Conservation (phyloP, 1,140 invertebrate species). For the Thaumetopoea pityocampa region DNA sequence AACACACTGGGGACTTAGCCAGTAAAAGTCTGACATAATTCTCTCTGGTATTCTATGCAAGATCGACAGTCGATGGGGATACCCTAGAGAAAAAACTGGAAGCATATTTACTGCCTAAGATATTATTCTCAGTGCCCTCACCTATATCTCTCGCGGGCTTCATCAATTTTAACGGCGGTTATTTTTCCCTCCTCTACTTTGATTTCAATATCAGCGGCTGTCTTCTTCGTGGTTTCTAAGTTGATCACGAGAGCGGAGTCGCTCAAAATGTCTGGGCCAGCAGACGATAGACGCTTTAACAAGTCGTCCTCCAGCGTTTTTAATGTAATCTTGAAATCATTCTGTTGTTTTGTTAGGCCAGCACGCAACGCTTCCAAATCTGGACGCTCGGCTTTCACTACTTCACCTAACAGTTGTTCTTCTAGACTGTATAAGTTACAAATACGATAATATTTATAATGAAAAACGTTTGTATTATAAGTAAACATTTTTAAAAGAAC, state of each 20-base stretch:
- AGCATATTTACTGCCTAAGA: background rate
- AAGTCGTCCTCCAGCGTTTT: constrained; percentile 94
- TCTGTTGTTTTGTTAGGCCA: constrained; percentile 93
- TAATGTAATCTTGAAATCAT: constrained; percentile 94
- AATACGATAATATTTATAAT: background rate
- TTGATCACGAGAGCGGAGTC: constrained; percentile 94
- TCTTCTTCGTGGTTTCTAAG: constrained; percentile 95
- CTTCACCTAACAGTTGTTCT: constrained; percentile 94
- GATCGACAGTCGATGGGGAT: too few relatives aligned
- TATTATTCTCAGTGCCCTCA: constrained; percentile 5
- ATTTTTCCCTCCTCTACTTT: constrained; percentile 91
- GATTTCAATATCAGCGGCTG: constrained; percentile 91
- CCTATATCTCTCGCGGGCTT: constrained; percentile 90
- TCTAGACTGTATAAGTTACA: constrained; percentile 80
- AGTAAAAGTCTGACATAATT: too few relatives aligned
- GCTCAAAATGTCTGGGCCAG: constrained; percentile 92
- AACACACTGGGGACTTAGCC: too few relatives aligned
- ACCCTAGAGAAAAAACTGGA: too few relatives aligned
- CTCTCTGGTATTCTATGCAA: too few relatives aligned
- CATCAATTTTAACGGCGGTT: constrained; percentile 92
- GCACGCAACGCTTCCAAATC: constrained; percentile 88
- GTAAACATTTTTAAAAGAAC: too few relatives aligned
- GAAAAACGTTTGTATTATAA: too few relatives aligned
- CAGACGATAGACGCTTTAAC: constrained; percentile 89
- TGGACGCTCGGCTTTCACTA: constrained; percentile 94